Evolutionary conservation across 2,797 vertebrate species (phyloP).

Genomic region (Zalophus californianus): DNA sequence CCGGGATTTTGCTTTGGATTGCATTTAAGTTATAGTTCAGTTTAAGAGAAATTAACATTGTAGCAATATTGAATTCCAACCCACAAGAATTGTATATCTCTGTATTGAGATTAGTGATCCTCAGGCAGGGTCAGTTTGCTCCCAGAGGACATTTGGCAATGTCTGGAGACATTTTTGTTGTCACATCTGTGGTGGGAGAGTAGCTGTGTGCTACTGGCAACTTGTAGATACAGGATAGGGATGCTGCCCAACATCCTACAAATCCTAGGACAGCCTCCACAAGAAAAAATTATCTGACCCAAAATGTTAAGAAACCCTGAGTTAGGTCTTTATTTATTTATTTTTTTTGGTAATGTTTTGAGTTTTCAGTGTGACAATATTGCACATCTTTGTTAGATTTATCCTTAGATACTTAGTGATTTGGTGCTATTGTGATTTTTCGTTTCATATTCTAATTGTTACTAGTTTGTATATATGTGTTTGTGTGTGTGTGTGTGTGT

Average conservation of each 20-base stretch:
- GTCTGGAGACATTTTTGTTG: background rate
- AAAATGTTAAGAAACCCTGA: background rate
- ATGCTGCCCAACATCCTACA: background rate
- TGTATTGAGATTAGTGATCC: background rate
- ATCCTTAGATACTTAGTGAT: slow-evolving; percentile 7
- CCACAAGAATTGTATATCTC: background rate
- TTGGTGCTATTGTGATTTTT: background rate
- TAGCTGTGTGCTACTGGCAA: background rate
- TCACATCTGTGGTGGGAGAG: background rate
- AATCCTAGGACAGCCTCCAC: background rate
- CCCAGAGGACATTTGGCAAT: background rate
- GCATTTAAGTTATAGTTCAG: background rate
- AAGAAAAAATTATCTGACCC: background rate
- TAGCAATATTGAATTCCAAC: background rate
- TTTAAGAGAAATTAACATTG: background rate
- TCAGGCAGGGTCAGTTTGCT: background rate
- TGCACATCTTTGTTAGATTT: background rate
- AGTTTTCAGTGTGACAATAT: background rate
- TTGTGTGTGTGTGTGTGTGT: background rate
- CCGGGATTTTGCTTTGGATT: background rate
- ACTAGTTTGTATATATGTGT: background rate
- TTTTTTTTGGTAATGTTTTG: background rate
- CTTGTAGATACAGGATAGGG: background rate
- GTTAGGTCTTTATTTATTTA: background rate
- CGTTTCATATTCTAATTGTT: background rate